A percentile compares a stretch with the other conserved stretches of the same genome.
Evolutionary conservation across 2,888 invertebrate species (phyloP).

Genomic region (Andrena bicolor): DNA sequence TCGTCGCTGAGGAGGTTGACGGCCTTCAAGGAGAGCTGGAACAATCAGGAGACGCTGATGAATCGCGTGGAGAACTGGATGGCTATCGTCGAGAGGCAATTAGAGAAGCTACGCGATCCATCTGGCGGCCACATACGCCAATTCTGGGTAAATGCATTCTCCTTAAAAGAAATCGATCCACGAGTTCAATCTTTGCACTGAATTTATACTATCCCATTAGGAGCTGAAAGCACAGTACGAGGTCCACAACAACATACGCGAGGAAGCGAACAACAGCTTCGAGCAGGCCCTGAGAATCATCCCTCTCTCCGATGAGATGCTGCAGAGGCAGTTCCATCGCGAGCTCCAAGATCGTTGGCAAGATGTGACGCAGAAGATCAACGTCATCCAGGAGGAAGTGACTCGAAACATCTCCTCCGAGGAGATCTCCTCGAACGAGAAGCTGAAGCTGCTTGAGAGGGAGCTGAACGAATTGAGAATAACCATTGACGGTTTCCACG

Average conservation of each 20-base stretch:
- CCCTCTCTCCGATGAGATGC: slow-evolving; percentile 93
- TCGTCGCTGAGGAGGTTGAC: slow-evolving; percentile 90
- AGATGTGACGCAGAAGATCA: slow-evolving; percentile 88
- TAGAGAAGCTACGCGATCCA: slow-evolving; percentile 88
- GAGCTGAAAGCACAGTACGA: slow-evolving; percentile 95
- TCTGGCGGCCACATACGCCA: slow-evolving; percentile 91
- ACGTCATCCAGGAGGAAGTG: slow-evolving; percentile 89
- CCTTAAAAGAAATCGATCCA: background rate
- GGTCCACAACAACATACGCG: slow-evolving; percentile 91
- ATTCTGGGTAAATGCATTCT: slow-evolving; percentile 89
- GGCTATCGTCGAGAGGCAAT: slow-evolving; percentile 90
- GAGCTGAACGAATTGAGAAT: slow-evolving; percentile 91
- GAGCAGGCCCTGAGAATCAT: slow-evolving; percentile 92
- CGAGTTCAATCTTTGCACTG: background rate
- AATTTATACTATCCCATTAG: slow-evolving; percentile 76
- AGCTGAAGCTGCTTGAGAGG: slow-evolving; percentile 90
- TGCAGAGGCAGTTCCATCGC: slow-evolving; percentile 92
- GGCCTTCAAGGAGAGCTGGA: slow-evolving; percentile 93
- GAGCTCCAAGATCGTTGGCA: slow-evolving; percentile 93
- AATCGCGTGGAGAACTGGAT: slow-evolving; percentile 92
- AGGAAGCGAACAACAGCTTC: slow-evolving; percentile 90
- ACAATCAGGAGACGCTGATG: slow-evolving; percentile 90
- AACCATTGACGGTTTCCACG: slow-evolving; percentile 90
- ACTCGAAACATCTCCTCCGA: slow-evolving; percentile 90
- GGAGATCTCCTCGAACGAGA: slow-evolving; percentile 91